These are phyloP conservation scores for Hyposmocoma kahamanoa DNA, from an alignment of 1,140 invertebrate genomes.

Conservation along the genomic window DNA sequence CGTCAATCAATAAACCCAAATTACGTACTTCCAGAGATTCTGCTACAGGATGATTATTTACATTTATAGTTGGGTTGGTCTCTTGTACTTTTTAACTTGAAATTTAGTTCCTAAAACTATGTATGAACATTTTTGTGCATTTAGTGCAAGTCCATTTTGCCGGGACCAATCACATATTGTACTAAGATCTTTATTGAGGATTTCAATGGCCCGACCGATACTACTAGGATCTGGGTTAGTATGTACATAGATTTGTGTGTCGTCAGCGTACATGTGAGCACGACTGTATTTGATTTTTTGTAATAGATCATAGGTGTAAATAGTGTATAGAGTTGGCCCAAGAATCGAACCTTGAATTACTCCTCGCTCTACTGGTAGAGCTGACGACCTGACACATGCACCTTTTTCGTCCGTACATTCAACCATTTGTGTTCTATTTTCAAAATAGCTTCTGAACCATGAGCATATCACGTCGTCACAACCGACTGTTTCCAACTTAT, in stretches of 20 bases:
- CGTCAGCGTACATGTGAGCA: not conserved
- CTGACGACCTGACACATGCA: not conserved
- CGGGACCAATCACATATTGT: not conserved
- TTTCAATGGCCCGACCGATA: not conserved
- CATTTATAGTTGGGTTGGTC: not conserved
- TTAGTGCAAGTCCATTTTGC: not conserved
- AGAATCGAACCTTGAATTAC: conserved; percentile 3
- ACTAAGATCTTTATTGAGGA: not conserved
- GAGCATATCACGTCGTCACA: not conserved
- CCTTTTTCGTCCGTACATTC: not conserved
- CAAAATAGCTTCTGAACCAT: conserved; percentile 1
- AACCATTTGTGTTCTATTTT: not conserved
- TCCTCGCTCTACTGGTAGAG: not conserved
- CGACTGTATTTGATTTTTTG: not conserved
- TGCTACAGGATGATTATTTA: not conserved
- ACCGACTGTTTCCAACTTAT: not conserved
- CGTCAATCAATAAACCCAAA: not conserved
- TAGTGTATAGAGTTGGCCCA: not conserved
- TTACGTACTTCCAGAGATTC: not conserved
- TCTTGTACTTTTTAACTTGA: not conserved
- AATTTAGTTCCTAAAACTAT: not conserved
- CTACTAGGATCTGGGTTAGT: not conserved
- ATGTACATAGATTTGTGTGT: not conserved
- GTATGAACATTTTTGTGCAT: not conserved
- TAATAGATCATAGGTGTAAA: not conserved